Conservation (phyloP, 2,797 vertebrate genomes). For the Coregonus sp. region DNA sequence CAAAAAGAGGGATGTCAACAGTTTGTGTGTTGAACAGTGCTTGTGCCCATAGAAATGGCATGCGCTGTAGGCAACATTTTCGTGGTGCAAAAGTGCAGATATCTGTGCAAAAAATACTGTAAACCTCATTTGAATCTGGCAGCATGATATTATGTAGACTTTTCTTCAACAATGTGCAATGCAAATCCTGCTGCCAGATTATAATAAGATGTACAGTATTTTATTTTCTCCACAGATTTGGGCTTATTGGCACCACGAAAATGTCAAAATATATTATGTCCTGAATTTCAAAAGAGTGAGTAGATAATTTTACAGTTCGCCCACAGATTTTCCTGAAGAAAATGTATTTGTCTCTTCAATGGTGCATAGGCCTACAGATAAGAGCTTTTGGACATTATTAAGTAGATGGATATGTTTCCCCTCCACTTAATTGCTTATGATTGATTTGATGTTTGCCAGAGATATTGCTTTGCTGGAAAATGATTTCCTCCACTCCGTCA, state of each 20-base stretch:
- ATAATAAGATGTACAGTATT: no score
- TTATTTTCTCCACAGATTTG: no score
- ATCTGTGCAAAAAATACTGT: background rate
- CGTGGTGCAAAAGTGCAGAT: background rate
- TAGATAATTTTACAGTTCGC: background rate
- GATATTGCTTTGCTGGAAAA: conserved; percentile 7
- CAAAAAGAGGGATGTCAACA: no score
- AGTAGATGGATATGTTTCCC: background rate
- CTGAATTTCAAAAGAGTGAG: background rate
- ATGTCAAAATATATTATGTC: background rate
- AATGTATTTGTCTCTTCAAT: background rate
- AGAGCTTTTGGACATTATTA: background rate
- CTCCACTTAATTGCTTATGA: background rate
- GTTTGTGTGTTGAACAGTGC: no score
- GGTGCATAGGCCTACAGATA: background rate
- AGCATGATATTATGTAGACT: background rate
- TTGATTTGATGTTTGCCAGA: conserved; percentile 7
- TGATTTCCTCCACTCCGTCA: background rate
- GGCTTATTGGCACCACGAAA: no score
- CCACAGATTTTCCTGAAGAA: background rate
- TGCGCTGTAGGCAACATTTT: no score
- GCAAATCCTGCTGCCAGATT: no score
- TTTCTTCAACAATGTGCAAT: background rate
- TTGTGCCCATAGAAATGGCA: no score
- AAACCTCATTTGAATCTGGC: background rate